Percentiles rank a stretch among this genome's conserved stretches.
Conservation (phyloP, 2,113 vertebrate species). For the Proterorhinus semilunaris region DNA sequence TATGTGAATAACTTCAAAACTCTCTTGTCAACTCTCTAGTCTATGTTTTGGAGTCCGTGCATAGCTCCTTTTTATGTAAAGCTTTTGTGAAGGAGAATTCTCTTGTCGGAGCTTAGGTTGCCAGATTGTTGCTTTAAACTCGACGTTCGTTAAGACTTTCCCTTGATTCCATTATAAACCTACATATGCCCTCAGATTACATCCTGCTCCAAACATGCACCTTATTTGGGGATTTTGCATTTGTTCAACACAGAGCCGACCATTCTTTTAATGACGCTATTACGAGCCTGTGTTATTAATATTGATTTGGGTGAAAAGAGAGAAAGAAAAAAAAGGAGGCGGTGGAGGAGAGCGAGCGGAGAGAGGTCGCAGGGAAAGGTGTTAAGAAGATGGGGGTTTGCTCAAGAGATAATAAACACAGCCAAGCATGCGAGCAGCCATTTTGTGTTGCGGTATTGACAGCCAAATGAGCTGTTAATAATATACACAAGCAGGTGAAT, state of each 20-base stretch:
- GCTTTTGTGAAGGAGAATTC: slow-evolving; percentile 11
- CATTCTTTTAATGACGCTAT: slow-evolving; percentile 39
- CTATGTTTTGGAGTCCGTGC: not conserved
- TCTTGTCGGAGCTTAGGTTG: slow-evolving; percentile 40
- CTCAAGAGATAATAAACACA: slow-evolving; percentile 32
- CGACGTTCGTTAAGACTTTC: slow-evolving; percentile 30
- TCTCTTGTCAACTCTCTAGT: not conserved
- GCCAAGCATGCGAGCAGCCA: slow-evolving; percentile 34
- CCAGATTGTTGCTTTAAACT: slow-evolving; percentile 41
- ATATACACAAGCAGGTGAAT: not conserved
- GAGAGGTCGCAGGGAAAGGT: slow-evolving; percentile 31
- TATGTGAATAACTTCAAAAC: not conserved
- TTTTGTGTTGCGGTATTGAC: slow-evolving; percentile 40
- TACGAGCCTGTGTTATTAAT: slow-evolving; percentile 34
- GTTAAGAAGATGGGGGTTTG: slow-evolving; percentile 23
- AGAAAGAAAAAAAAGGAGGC: slow-evolving; percentile 9
- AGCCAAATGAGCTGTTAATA: slow-evolving; percentile 33
- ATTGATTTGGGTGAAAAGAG: slow-evolving; percentile 38
- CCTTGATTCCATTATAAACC: slow-evolving; percentile 27
- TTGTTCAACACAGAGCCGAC: slow-evolving; percentile 22
- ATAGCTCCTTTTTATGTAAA: not conserved
- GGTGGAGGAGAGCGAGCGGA: slow-evolving; percentile 11
- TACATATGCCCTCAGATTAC: not conserved
- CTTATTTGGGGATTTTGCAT: slow-evolving; percentile 34
- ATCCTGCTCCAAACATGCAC: slow-evolving; percentile 21